Evolutionary conservation across 1,140 invertebrate genomes (phyloP).

Genomic region (Venturia canescens): DNA sequence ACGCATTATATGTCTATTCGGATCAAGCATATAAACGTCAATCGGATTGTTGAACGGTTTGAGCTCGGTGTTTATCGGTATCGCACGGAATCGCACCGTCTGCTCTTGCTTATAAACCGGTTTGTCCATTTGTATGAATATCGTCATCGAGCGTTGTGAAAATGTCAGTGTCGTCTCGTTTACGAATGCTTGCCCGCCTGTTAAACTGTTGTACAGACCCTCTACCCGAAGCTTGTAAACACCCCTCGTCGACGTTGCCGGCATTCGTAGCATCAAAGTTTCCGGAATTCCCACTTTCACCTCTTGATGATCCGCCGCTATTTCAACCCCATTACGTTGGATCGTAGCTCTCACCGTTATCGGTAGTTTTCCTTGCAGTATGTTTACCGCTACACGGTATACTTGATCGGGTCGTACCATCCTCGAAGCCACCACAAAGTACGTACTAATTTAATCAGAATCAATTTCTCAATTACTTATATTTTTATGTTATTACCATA

Average conservation of each 20-base stretch:
- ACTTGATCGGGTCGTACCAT: constrained; percentile 92
- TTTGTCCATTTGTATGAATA: constrained; percentile 97
- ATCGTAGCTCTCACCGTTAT: constrained; percentile 90
- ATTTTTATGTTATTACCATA: no score
- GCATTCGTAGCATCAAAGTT: constrained; percentile 89
- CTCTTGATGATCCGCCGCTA: constrained; percentile 85
- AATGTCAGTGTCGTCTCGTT: constrained; percentile 90
- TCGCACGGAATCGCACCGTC: constrained; percentile 90
- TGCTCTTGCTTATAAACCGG: constrained; percentile 96
- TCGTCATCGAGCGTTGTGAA: constrained; percentile 94
- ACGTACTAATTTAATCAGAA: constrained; percentile 80
- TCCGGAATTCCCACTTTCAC: constrained; percentile 89
- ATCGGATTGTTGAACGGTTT: constrained; percentile 92
- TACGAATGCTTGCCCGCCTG: constrained; percentile 89
- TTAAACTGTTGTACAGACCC: constrained; percentile 89
- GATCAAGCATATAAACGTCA: constrained; percentile 94
- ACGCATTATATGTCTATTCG: constrained; percentile 89
- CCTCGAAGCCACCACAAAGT: constrained; percentile 91
- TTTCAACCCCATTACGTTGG: constrained; percentile 91
- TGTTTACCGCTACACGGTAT: constrained; percentile 88
- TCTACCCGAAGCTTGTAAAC: constrained; percentile 92
- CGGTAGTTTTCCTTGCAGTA: constrained; percentile 84
- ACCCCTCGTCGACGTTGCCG: constrained; percentile 87
- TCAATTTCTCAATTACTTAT: no score
- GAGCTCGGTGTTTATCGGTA: constrained; percentile 93